Base-by-base conservation (phyloP, 64 coral and sea anemone genomes). In the Montipora cactus region DNA sequence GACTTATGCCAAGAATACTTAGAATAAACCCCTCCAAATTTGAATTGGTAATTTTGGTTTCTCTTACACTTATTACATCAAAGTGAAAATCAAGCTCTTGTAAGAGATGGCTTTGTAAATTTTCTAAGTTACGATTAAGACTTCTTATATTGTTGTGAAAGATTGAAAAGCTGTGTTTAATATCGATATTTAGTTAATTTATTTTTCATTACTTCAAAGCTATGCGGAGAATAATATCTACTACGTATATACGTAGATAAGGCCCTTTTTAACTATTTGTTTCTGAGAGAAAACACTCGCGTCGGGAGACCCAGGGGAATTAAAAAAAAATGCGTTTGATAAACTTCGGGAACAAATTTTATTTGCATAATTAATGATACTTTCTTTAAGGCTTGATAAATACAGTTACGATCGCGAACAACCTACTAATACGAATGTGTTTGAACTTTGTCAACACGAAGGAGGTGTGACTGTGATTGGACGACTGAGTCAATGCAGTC, bases 21-120 rank as follows among this genome's bases (percentile, higher is more conserved):
- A 8, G 76, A 53, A 74, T 75, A 46, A 90, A 53, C 22, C 47
- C 69, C 51, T 78, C 10, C 44, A 46, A 75, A 77, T 76, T 90
- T 79, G 75, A 90, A 90, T 78, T 90, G 46, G 52, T 21, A 90
- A 90, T 90, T 90, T 90, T 90, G 20, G 88, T 90, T 79, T 90
- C 88, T 45, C 52, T 90, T 79, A 90, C 62, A 47, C 88, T 76
- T 64, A 79, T 90, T 19, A 90, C 37, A 48, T 90, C 22, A 79
- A 90, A 93, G 57, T 89, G 61, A 75, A 52, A 59, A 81, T 69
- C 77, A 70, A 91, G 79, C 58, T 92, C 90, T 73, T 83, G 25
- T 19, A 92, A 46, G 8, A 92, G 14, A 58, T 92, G 44, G 45
- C 10, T 83, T 74, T 89, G 74, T 59, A 89, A 52, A 78, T 89